Evolutionary conservation across 2,888 invertebrate genomes (phyloP).

Genomic region (Machimus atricapillus): DNA sequence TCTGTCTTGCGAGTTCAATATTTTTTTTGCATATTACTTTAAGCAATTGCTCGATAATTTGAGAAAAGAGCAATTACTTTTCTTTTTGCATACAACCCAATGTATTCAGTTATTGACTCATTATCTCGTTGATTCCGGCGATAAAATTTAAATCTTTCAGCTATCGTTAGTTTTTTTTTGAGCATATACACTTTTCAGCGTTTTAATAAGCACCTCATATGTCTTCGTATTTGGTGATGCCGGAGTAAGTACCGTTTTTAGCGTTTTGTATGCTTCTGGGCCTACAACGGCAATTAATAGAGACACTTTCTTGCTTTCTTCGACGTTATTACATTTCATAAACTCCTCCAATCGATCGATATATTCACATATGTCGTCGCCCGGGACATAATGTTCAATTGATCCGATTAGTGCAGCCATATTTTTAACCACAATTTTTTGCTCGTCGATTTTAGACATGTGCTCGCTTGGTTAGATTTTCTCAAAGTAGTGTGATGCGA

Average conservation of each 20-base stretch:
- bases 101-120: too few relatives aligned
- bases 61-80: too few relatives aligned
- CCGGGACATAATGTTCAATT: constrained; percentile 2
- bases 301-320: neutral
- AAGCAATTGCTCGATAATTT: too few relatives aligned
- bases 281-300: neutral
- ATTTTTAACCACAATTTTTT: too few relatives aligned
- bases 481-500: too few relatives aligned
- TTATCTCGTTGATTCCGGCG: neutral
- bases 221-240: neutral
- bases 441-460: too few relatives aligned
- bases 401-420: neutral
- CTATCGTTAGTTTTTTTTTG: neutral
- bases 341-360: too few relatives aligned
- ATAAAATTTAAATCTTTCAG: constrained; percentile 6
- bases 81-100: too few relatives aligned
- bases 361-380: neutral
- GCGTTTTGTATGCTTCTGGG: constrained; percentile 10
- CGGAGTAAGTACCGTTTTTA: neutral
- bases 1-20: too few relatives aligned
- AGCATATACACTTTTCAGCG: neutral
- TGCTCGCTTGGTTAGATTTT: too few relatives aligned
- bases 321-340: neutral
- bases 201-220: neutral
- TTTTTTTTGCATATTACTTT: too few relatives aligned